Evolutionary conservation across 2,113 vertebrate species (phyloP).

Genomic region (Corythoichthys intestinalis): DNA sequence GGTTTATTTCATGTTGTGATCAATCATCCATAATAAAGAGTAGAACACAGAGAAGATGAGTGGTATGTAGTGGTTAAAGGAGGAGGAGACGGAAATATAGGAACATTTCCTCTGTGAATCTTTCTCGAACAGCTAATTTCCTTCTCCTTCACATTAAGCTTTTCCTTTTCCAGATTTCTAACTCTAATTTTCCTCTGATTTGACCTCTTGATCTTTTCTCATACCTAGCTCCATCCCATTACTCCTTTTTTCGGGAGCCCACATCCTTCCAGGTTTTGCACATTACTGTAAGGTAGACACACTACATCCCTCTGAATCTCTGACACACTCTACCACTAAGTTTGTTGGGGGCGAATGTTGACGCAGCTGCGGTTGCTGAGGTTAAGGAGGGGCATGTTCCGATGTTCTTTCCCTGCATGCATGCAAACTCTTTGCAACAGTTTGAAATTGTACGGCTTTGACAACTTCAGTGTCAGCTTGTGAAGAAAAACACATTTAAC

Average conservation of each 20-base stretch:
- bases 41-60: conserved; percentile 9
- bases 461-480: conserved; percentile 39
- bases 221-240: conserved; percentile 29
- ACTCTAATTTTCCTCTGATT: conserved; percentile 52
- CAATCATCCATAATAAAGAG: conserved; percentile 34
- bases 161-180: conserved; percentile 72
- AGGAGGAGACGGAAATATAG: conserved; percentile 45
- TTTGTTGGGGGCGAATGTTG: conserved; percentile 51
- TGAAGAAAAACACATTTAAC: conserved; percentile 53
- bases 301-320: conserved; percentile 43
- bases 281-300: conserved; percentile 37
- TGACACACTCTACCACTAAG: conserved; percentile 45
- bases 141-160: conserved; percentile 55
- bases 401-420: conserved; percentile 16
- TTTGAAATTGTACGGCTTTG: conserved; percentile 22
- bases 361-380: conserved; percentile 51
- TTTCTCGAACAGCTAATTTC: conserved; percentile 74
- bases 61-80: conserved; percentile 34
- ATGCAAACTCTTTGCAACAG: conserved; percentile 7
- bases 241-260: conserved; percentile 40
- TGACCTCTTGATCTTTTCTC: conserved; percentile 51
- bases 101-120: conserved; percentile 71
- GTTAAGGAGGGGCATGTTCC: conserved; percentile 47
- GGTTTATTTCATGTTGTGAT: conserved; percentile 36
- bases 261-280: conserved; percentile 36